Evolutionary conservation across 2,888 invertebrate genomes (phyloP).

Genomic region (Platerodrilus igneus): DNA sequence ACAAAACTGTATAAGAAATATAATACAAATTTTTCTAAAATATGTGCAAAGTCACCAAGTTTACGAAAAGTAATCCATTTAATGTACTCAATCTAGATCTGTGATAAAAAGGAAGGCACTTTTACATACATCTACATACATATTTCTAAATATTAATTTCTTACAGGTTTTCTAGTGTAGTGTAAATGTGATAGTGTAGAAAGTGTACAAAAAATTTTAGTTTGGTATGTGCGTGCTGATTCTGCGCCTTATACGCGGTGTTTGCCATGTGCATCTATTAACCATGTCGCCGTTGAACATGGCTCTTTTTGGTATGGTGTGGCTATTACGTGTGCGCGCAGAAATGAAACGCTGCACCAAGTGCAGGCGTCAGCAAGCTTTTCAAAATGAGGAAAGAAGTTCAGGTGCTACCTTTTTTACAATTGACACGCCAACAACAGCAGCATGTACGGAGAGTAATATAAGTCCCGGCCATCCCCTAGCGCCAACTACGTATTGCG

Average conservation of each 20-base stretch:
- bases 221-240: slow-evolving; percentile 21
- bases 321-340: slow-evolving; percentile 75
- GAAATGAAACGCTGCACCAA: slow-evolving; percentile 73
- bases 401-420: slow-evolving; percentile 50
- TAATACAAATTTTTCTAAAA: too few species aligned
- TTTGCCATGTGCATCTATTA: slow-evolving; percentile 22
- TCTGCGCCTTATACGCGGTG: slow-evolving; percentile 17
- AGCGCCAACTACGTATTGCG: slow-evolving; percentile 53
- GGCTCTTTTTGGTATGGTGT: slow-evolving; percentile 84
- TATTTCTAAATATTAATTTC: too few species aligned
- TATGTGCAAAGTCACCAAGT: too few species aligned
- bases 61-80: too few species aligned
- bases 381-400: slow-evolving; percentile 28
- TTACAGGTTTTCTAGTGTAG: too few species aligned
- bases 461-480: slow-evolving; percentile 37
- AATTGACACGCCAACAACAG: slow-evolving; percentile 48
- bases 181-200: too few species aligned
- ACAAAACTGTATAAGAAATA: too few species aligned
- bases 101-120: too few species aligned
- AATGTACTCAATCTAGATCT: too few species aligned
- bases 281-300: slow-evolving; percentile 52
- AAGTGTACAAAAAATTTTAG: slow-evolving; percentile 15
- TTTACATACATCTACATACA: too few species aligned
- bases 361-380: slow-evolving; percentile 50
- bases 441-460: slow-evolving; percentile 34